A percentile compares a stretch with the other conserved stretches of the same genome.
phyloP scores from a whole-genome alignment of 1,140 invertebrate genomes.

The Campoletis sonorensis region DNA sequence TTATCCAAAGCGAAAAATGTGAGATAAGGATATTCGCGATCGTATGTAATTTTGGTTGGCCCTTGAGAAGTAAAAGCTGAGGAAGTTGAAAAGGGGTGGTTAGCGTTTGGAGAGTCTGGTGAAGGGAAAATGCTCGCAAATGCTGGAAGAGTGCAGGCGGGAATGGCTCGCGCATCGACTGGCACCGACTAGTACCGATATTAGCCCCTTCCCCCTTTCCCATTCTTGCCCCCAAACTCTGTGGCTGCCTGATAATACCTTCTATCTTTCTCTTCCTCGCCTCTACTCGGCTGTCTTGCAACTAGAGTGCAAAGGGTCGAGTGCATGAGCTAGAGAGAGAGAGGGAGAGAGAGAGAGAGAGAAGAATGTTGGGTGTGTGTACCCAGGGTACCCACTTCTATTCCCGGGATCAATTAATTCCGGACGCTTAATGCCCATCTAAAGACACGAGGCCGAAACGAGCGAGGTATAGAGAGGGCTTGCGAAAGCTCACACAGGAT shows the following conservation, averaged over 20 bases:
- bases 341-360: slow-evolving; percentile 46
- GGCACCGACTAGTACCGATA: slow-evolving; percentile 73
- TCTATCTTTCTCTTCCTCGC: slow-evolving; percentile 3
- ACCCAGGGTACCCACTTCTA: slow-evolving; percentile 69
- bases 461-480: slow-evolving; percentile 5
- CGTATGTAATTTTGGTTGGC: not conserved
- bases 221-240: slow-evolving; percentile 55
- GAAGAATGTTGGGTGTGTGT: slow-evolving; percentile 66
- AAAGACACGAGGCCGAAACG: slow-evolving; percentile 66
- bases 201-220: slow-evolving; percentile 60
- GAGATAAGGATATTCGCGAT: slow-evolving; percentile 6
- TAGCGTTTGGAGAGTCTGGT: slow-evolving; percentile 6
- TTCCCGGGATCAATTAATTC: slow-evolving; percentile 73
- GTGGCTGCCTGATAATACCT: slow-evolving; percentile 33
- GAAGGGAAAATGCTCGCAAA: slow-evolving; percentile 38
- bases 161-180: slow-evolving; percentile 64
- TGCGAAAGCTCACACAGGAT: slow-evolving; percentile 49
- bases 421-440: slow-evolving; percentile 71
- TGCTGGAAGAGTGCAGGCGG: slow-evolving; percentile 32
- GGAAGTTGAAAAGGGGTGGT: slow-evolving; percentile 11
- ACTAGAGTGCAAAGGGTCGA: slow-evolving; percentile 31
- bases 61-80: slow-evolving; percentile 57
- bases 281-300: slow-evolving; percentile 58
- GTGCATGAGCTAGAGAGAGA: not conserved
- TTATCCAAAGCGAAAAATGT: not conserved